phyloP scores from a whole-genome alignment of 2,113 vertebrate species.

The Sceloporus undulatus region DNA sequence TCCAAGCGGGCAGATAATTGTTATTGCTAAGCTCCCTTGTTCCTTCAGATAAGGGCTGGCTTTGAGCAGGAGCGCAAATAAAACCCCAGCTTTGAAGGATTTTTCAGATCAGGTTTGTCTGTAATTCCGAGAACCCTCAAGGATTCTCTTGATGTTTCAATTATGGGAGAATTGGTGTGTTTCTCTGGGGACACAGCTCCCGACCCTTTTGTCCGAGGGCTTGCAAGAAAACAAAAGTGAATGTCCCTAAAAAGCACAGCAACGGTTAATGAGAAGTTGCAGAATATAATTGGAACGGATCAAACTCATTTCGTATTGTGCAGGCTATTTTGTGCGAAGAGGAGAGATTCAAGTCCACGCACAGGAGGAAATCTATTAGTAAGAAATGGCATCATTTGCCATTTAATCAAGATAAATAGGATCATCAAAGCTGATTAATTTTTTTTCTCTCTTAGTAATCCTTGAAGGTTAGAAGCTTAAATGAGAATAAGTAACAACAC shows the following conservation, averaged over 20 bases:
- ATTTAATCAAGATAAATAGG: no score
- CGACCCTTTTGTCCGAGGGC: not conserved
- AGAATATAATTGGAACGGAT: not conserved
- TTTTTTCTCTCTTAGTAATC: no score
- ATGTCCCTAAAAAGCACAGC: no score
- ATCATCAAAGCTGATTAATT: no score
- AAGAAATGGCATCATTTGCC: no score
- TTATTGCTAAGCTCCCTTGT: not conserved
- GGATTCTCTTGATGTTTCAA: not conserved
- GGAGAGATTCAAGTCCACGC: not conserved
- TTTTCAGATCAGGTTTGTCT: not conserved
- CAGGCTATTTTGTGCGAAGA: not conserved
- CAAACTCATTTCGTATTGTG: not conserved
- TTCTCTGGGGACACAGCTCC: not conserved
- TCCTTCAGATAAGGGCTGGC: not conserved
- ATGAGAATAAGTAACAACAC: no score
- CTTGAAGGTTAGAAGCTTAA: no score
- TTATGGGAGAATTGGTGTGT: not conserved
- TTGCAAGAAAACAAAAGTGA: not conserved
- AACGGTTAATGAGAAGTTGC: not conserved
- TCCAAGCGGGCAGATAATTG: slow-evolving; percentile 3
- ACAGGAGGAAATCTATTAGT: not conserved
- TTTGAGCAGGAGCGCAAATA: not conserved
- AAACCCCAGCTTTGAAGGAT: not conserved
- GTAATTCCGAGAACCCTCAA: not conserved